Evolutionary conservation across 1,140 invertebrate species (phyloP).

Genomic region (Eubasilissa regina): DNA sequence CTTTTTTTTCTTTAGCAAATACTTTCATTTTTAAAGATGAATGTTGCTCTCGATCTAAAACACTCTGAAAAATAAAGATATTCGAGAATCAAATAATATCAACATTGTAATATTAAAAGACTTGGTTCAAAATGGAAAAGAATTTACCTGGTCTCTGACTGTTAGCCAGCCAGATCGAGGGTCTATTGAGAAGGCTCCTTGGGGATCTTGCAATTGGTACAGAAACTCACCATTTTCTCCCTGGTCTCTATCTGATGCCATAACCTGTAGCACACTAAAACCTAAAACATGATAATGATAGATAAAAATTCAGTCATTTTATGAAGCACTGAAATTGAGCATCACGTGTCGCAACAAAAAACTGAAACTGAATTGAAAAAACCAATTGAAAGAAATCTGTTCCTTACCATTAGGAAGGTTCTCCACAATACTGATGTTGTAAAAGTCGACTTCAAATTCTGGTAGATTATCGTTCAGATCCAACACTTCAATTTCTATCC

Average conservation of each 20-base stretch:
- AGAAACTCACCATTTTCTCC: conserved; percentile 88
- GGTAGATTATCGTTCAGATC: conserved; percentile 90
- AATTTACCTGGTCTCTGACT: conserved; percentile 77
- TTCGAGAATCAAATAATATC: neutral
- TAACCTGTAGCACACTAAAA: conserved; percentile 87
- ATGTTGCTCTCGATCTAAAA: conserved; percentile 85
- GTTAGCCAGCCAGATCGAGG: conserved; percentile 87
- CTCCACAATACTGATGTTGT: conserved; percentile 93
- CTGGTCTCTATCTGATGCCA: conserved; percentile 85
- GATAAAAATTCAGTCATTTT: conserved; percentile 2
- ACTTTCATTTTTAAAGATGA: conserved; percentile 81
- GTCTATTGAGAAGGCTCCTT: conserved; percentile 86
- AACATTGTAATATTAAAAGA: no score
- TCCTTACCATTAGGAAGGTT: conserved; percentile 86
- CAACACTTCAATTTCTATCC: conserved; percentile 84
- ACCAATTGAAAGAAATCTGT: neutral
- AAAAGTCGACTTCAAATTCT: conserved; percentile 89
- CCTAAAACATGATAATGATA: conserved; percentile 63
- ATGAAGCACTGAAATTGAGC: neutral
- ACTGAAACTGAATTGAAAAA: no score
- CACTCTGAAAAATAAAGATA: conserved; percentile 70
- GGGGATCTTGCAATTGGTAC: conserved; percentile 83
- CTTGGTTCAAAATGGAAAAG: no score
- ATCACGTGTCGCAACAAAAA: neutral
- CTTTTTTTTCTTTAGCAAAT: conserved; percentile 81